Base-by-base conservation (phyloP, 1,140 invertebrate genomes). In the Chironomus striatipennis region DNA sequence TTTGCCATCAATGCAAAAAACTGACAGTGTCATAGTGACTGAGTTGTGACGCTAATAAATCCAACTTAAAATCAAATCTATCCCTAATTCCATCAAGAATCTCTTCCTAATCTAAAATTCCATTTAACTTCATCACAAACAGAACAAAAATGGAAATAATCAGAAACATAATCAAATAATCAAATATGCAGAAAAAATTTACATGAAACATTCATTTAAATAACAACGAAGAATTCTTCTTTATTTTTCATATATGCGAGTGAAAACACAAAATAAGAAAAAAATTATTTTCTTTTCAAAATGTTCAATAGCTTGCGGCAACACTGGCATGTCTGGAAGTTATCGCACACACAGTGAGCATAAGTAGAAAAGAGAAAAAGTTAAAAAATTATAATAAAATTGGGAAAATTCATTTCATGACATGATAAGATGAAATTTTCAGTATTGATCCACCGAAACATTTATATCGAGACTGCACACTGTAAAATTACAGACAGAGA, bases 161-260 rank as follows among this genome's bases (percentile, higher is more conserved):
- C n/a, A 70, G 10, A 70, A 70, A 70, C 18, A 70, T 20, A 70
- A 70, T 70, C 65, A 70, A 67, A 67, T 67, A 67, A 67, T 67
- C 64, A 67, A 70, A 70, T 70, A 70, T 20, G 65, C 65, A 70
- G 47, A 12, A 70, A 21, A 70, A 70, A 70, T 70, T 70, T 70
- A 70, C 65, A 70, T 70, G 65, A 70, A 70, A 70, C 65, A 70
- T 70, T 70, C 65, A 70, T 70, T 70, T 70, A 70, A 70, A 70
- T 70, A 70, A 70, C 65, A 70, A 18, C 18, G 65, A 70, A 21
- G 65, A 70, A 70, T 70, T 34, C 24, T 34, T 34, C 24, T 34
- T 34, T 34, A 34, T 34, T 34, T 70, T 70, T 57, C 65, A 70
- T 70, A 67, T 17, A 70, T 21, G n/a, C 65, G 20, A 9, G 20